Evolutionary conservation across 2,797 vertebrate species (phyloP).

Genomic region (Manis pentadactyla): DNA sequence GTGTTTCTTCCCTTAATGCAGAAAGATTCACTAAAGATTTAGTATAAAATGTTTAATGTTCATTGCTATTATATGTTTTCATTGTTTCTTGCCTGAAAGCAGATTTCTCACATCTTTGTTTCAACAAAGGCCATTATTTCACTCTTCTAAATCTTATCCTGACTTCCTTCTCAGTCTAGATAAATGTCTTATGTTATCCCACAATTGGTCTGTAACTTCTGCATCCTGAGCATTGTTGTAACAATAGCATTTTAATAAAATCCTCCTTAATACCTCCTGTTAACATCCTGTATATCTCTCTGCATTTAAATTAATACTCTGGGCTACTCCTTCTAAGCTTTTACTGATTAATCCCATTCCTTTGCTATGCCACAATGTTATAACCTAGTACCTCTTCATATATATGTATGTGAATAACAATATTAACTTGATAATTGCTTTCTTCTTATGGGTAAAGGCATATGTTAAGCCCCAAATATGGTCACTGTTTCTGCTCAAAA

Average conservation of each 20-base stretch:
- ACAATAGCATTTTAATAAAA: background rate
- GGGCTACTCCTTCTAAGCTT: background rate
- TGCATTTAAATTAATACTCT: conserved; percentile 24
- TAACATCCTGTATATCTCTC: background rate
- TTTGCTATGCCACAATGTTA: background rate
- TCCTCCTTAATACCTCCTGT: background rate
- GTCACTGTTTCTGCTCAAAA: background rate
- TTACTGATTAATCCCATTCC: background rate
- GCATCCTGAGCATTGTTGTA: background rate
- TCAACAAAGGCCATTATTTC: background rate
- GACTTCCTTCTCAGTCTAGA: background rate
- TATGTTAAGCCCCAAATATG: background rate
- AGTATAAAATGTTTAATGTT: conserved; percentile 26
- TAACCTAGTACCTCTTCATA: background rate
- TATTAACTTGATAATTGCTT: background rate
- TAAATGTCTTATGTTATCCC: background rate
- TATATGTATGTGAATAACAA: background rate
- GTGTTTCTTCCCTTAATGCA: background rate
- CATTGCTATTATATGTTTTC: background rate
- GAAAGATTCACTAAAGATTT: background rate
- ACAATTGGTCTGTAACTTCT: background rate
- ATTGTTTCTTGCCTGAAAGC: conserved; percentile 14
- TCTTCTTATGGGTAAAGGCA: background rate
- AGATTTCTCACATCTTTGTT: background rate
- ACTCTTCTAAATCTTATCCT: background rate